Percentiles rank a stretch among this genome's conserved stretches.
Conservation (phyloP, 2,113 vertebrate species). For the Lampris incognitus region DNA sequence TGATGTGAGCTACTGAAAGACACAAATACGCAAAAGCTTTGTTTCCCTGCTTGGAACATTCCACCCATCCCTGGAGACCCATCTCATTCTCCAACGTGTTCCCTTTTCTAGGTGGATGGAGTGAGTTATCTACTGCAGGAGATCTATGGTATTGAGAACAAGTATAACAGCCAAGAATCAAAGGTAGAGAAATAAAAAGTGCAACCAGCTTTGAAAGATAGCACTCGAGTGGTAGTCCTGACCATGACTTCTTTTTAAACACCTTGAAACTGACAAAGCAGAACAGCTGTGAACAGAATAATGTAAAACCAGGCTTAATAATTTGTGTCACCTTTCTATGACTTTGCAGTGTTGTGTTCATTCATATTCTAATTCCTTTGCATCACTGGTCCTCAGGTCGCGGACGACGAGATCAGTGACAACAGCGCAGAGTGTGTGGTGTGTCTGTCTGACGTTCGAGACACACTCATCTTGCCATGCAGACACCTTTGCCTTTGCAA, state of each 20-base stretch:
- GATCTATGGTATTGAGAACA: slow-evolving; percentile 99
- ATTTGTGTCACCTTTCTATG: too few species aligned
- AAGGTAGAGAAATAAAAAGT: slow-evolving; percentile 82
- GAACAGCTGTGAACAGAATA: too few species aligned
- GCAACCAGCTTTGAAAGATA: not conserved
- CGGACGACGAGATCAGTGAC: slow-evolving; percentile 95
- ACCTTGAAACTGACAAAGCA: slow-evolving; percentile 12
- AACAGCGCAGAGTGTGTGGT: slow-evolving; percentile 98
- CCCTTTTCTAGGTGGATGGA: slow-evolving; percentile 90
- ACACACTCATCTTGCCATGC: slow-evolving; percentile 97
- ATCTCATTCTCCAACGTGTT: slow-evolving; percentile 29
- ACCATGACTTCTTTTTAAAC: slow-evolving; percentile 5
- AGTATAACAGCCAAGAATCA: slow-evolving; percentile 95
- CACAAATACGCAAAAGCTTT: slow-evolving; percentile 18
- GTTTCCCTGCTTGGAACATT: slow-evolving; percentile 18
- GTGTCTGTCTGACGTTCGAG: slow-evolving; percentile 94
- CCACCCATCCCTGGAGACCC: not conserved
- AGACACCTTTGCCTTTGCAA: slow-evolving; percentile 96
- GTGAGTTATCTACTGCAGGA: slow-evolving; percentile 98
- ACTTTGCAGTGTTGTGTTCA: too few species aligned
- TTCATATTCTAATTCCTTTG: too few species aligned
- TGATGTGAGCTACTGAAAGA: slow-evolving; percentile 7
- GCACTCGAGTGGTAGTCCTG: not conserved
- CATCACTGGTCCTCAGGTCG: slow-evolving; percentile 81
- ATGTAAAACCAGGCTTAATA: too few species aligned